These are phyloP conservation scores for Lepidostoma basale DNA, from an alignment of 1,140 invertebrate species.

Conservation along the genomic window DNA sequence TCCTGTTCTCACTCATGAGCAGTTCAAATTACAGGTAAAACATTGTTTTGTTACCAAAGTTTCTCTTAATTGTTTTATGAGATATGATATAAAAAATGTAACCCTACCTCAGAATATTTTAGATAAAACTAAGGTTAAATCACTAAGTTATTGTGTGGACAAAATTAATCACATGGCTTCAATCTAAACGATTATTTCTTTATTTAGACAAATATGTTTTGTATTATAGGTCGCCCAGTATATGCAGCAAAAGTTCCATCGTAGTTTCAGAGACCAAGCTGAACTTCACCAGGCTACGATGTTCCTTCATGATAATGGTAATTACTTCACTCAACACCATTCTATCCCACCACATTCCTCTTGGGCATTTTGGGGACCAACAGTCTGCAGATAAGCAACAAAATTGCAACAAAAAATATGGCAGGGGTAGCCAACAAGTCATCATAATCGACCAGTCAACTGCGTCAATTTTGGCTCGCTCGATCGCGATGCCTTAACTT, in stretches of 20 bases:
- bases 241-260: constrained; percentile 64
- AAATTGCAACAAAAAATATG: too few species aligned
- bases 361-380: too few species aligned
- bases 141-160: background rate
- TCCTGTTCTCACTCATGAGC: constrained; percentile 87
- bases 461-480: background rate
- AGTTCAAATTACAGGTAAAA: constrained; percentile 71
- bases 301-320: constrained; percentile 97
- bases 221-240: constrained; percentile 55
- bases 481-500: too few species aligned
- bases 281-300: constrained; percentile 95
- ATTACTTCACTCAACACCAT: constrained; percentile 26
- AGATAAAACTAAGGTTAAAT: constrained; percentile 20
- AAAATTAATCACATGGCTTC: constrained; percentile 15
- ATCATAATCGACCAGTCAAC: too few species aligned
- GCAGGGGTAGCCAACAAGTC: too few species aligned
- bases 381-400: too few species aligned
- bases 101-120: too few species aligned
- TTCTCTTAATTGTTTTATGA: too few species aligned
- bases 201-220: too few species aligned
- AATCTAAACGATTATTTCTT: constrained; percentile 5
- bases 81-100: too few species aligned
- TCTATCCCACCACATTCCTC: too few species aligned
- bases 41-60: background rate
- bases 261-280: constrained; percentile 82